Conservation (phyloP, 2,797 vertebrate genomes). For the Heteromormyrus szaboi region DNA sequence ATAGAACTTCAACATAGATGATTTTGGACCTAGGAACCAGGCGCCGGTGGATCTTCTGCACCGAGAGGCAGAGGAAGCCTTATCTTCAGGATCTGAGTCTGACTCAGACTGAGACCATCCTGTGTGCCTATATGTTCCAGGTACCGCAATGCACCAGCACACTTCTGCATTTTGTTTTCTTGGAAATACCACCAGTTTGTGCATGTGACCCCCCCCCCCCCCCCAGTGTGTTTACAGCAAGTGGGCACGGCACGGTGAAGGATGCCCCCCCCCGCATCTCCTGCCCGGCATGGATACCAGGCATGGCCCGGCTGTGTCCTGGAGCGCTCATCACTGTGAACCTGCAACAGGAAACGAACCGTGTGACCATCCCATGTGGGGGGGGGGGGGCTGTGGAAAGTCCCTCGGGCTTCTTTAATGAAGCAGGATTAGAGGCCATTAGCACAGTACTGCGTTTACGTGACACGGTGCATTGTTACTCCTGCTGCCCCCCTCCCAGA, state of each 20-base stretch:
- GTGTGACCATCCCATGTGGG: slow-evolving; percentile 26
- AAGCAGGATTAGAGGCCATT: not conserved
- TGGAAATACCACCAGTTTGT: not conserved
- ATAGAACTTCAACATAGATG: not conserved
- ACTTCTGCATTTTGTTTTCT: slow-evolving; percentile 6
- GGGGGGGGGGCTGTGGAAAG: slow-evolving; percentile 40
- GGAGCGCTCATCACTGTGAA: slow-evolving; percentile 46
- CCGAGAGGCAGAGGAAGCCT: not conserved
- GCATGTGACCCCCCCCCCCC: not conserved
- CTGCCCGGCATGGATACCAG: not conserved
- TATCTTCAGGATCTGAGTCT: not conserved
- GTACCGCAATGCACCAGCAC: not conserved
- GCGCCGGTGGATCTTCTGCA: not conserved
- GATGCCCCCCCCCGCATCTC: not conserved
- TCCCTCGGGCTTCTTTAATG: slow-evolving; percentile 5
- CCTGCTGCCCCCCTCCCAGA: not conserved
- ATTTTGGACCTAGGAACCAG: not conserved
- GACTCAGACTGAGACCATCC: not conserved
- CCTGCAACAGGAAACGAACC: slow-evolving; percentile 61
- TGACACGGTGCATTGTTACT: not conserved
- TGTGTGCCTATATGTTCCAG: not conserved
- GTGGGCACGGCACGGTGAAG: not conserved
- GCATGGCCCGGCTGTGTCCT: not conserved
- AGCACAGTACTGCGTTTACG: not conserved
- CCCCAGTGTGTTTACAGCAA: not conserved